Evolutionary conservation across 2,797 vertebrate species (phyloP), one percentile per base, ranked within the genome.

Genomic region (Picus viridis): DNA sequence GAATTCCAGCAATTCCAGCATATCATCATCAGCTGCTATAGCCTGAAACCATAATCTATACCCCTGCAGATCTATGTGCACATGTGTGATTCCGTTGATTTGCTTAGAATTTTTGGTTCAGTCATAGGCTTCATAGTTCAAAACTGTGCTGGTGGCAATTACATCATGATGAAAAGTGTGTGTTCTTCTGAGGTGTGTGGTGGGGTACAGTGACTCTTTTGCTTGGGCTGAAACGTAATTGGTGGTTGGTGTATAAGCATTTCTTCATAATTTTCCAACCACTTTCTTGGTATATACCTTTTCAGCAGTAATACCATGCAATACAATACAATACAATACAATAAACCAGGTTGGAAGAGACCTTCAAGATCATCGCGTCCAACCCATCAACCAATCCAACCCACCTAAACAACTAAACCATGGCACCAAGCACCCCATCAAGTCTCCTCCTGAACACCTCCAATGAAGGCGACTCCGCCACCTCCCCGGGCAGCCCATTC

Each of bases 31-130:
- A 26, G 9, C 5, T 73, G 75, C 49, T 53, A 12, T 8, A 61
- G n/a, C 14, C 9, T 23, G 39, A 80, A 70, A 22, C 7, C 20
- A 3, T 43, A 63, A 43, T 32, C 26, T 16, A 16, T 17, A 61
- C 11, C 5, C 16, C 39, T 7, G 22, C 4, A 64, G 24, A 39
- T 0, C 1, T 64, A 47, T 22, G 11, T 54, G 5, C 3, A 19
- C 9, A 4, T 11, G 2, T 10, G 3, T 6, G 1, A 45, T 67
- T 79, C 30, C 6, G 2, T 4, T 57, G 23, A 27, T 17, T 4
- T 9, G 1, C 49, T 18, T 34, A 59, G 39, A 67, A 87, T 43
- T 20, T 64, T 6, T 24, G 22, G 4, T 62, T 29, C 8, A 51
- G 16, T 34, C 41, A 56, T 16, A 65, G 1, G 2, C 8, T 23